A percentile compares a stretch with the other conserved stretches of the same genome.
phyloP scores from a whole-genome alignment of 2,113 vertebrate genomes.

The Varanus salvator region DNA sequence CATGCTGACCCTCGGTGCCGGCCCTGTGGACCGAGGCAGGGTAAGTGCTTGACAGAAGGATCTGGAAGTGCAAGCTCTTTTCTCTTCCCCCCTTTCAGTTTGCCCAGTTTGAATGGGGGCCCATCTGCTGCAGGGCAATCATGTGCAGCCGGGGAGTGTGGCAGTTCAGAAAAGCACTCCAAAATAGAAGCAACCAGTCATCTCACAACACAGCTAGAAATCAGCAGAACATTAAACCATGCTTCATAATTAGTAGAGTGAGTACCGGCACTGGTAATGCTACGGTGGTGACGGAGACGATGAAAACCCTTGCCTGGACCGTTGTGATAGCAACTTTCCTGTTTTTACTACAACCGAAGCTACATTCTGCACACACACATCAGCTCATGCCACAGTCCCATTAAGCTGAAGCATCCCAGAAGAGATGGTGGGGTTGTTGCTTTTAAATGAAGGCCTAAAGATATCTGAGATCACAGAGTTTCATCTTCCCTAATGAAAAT shows the following conservation, averaged over 20 bases:
- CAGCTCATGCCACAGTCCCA: not conserved
- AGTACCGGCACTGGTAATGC: not conserved
- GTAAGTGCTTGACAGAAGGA: not conserved
- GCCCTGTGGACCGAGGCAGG: not conserved
- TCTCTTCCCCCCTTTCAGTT: not conserved
- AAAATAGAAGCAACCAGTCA: not conserved
- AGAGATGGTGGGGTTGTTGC: not conserved
- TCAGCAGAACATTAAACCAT: not conserved
- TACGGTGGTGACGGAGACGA: too few species aligned
- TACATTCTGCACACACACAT: not conserved
- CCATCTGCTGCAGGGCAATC: not conserved
- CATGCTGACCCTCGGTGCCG: too few species aligned
- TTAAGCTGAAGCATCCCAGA: not conserved
- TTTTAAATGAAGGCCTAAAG: not conserved
- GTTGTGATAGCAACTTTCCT: not conserved
- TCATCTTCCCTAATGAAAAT: not conserved
- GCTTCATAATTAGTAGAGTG: not conserved
- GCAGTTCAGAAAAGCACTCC: not conserved
- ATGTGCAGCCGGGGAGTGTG: not conserved
- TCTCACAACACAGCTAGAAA: not conserved
- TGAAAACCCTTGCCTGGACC: not conserved
- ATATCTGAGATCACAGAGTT: not conserved
- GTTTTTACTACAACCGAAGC: not conserved
- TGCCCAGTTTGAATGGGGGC: not conserved
- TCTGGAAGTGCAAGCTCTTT: not conserved